These are phyloP conservation scores for Gallinago nigripennis DNA, from an alignment of 2,797 vertebrate species.

Conservation along the genomic window DNA sequence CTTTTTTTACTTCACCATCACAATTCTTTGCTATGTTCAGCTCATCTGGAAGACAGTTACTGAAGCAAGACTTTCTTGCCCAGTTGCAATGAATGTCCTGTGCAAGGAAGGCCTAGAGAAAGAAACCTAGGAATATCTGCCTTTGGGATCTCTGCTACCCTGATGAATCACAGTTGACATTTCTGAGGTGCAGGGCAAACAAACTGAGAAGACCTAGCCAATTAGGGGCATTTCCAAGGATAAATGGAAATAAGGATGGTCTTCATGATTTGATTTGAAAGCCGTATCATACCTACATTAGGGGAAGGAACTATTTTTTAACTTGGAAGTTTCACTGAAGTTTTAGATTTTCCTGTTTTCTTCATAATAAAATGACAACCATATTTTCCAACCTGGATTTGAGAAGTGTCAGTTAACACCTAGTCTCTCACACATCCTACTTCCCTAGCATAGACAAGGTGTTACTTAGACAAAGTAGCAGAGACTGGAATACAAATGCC, in stretches of 20 bases:
- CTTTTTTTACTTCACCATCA: not conserved
- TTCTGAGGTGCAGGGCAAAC: not conserved
- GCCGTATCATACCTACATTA: not conserved
- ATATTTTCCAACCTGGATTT: slow-evolving; percentile 1
- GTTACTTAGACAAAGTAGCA: slow-evolving; percentile 31
- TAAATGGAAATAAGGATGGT: not conserved
- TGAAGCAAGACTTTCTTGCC: not conserved
- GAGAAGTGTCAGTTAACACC: slow-evolving; percentile 31
- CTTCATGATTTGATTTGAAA: not conserved
- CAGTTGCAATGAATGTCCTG: not conserved
- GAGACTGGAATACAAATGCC: not conserved
- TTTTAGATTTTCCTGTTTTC: not conserved
- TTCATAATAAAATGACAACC: not conserved
- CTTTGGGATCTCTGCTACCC: not conserved
- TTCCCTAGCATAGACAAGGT: slow-evolving; percentile 1
- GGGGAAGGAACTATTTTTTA: not conserved
- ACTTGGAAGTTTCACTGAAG: not conserved
- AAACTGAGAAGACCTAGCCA: not conserved
- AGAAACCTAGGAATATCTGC: not conserved
- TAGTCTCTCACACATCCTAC: slow-evolving; percentile 57
- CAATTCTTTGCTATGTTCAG: not conserved
- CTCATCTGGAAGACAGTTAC: not conserved
- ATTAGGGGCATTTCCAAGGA: not conserved
- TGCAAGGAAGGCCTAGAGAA: not conserved
- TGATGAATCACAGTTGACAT: not conserved